Percentiles rank a stretch among this genome's conserved stretches.
phyloP scores from a whole-genome alignment of 1,140 invertebrate genomes.

The Andrena cerasifolii region DNA sequence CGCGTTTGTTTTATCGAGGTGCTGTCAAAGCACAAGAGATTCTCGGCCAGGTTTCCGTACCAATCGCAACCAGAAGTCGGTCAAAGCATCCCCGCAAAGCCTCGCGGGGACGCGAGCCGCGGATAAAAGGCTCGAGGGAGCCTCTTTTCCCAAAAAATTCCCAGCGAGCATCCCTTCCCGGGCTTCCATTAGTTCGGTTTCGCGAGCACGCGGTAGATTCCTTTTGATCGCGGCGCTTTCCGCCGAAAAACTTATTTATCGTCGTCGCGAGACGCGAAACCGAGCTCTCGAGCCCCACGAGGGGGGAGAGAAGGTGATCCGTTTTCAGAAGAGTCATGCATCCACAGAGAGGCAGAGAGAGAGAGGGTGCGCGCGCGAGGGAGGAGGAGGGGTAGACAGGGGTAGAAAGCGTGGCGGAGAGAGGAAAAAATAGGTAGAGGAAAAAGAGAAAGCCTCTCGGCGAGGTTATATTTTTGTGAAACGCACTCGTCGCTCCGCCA shows the following conservation, averaged over 20 bases:
- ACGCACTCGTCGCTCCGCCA: conserved; percentile 23
- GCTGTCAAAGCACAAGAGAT: no score
- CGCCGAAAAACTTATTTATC: conserved; percentile 24
- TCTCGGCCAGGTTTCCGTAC: no score
- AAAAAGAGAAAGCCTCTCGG: conserved; percentile 47
- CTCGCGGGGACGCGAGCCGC: neutral
- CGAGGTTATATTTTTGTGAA: conserved; percentile 52
- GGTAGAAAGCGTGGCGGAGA: neutral
- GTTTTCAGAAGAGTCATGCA: conserved; percentile 20
- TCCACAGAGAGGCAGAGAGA: neutral
- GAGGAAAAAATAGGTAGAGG: conserved; percentile 13
- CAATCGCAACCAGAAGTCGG: neutral
- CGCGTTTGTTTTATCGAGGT: no score
- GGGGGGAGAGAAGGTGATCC: conserved; percentile 10
- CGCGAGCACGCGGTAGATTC: conserved; percentile 30
- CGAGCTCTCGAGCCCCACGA: neutral
- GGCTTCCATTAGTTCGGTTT: conserved; percentile 20
- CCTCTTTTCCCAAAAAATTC: no score
- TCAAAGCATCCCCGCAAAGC: conserved; percentile 13
- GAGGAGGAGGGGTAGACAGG: neutral
- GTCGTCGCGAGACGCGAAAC: conserved; percentile 14
- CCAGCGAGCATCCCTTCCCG: no score
- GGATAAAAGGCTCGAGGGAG: no score
- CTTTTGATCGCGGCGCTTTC: conserved; percentile 28
- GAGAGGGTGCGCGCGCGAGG: neutral